Base-by-base conservation (phyloP, 2,797 vertebrate species). In the Natrix natrix region DNA sequence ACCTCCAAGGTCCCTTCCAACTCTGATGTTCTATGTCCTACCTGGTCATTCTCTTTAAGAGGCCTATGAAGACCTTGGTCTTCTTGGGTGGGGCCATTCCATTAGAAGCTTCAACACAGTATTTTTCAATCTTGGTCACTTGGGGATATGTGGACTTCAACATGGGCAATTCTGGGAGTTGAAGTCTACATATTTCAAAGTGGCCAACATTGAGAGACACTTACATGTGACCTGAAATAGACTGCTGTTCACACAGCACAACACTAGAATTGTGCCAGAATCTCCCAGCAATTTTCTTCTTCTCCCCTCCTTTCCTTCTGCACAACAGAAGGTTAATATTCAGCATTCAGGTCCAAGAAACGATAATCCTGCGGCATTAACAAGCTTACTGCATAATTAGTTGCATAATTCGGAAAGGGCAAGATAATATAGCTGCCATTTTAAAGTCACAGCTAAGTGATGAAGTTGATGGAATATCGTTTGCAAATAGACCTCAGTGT, bases 381-480 rank as follows among this genome's bases (percentile, higher is more conserved):
- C 61, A 69, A 91, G 87, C 60, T 91, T 43, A 26, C 90, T 83
- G 56, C 57, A 55, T 91, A 93, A 93, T 93, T 91, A 93, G 90
- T 91, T 93, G 90, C 57, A 56, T 89, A 63, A 89, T 89, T 93
- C 63, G 14, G 48, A 93, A 93, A 91, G 86, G 90, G 93, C 93
- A 86, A 56, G 66, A 89, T 91, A 91, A 93, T 91, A 89, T 89
- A 93, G 87, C 87, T 93, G 93, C 90, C 86, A 91, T 93, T 93
- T 91, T 86, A 48, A 93, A 91, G 90, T 55, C 90, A 86, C 83
- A 24, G 37, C 78, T 91, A 91, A 55, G 48, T 59, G 37, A 78
- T 88, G 92, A 83, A 83, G 63, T 55, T 93, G 57, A 89, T 63
- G 87, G 69, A 91, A 52, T 91, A 56, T 86, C 57, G 16, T 91